phyloP scores from a whole-genome alignment of 2,888 invertebrate genomes.

The Cyrtodaria siliqua region DNA sequence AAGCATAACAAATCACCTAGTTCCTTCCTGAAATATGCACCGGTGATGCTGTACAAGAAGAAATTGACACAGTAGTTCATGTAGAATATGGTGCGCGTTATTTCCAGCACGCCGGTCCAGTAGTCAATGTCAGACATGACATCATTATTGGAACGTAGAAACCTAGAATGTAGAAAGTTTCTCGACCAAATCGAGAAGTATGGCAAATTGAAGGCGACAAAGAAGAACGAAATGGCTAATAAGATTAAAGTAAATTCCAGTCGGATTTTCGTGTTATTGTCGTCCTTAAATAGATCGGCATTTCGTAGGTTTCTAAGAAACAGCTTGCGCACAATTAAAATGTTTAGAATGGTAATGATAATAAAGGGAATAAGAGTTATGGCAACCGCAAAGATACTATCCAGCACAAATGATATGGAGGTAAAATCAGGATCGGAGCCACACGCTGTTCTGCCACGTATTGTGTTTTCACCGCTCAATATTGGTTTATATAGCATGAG shows the following conservation, averaged over 20 bases:
- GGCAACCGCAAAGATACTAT: conserved; percentile 73
- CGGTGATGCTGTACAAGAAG: conserved; percentile 82
- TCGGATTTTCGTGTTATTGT: conserved; percentile 78
- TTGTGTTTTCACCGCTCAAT: conserved; percentile 69
- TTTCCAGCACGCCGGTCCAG: conserved; percentile 68
- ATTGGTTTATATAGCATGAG: conserved; percentile 80
- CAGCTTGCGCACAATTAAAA: conserved; percentile 73
- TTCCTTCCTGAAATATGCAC: conserved; percentile 80
- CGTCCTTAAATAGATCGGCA: conserved; percentile 66
- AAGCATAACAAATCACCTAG: conserved; percentile 66
- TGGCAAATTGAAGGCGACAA: conserved; percentile 81
- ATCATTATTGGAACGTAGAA: not conserved
- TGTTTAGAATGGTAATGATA: conserved; percentile 75
- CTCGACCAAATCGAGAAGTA: conserved; percentile 80
- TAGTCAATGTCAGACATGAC: conserved; percentile 42
- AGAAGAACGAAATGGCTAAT: conserved; percentile 80
- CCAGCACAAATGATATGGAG: conserved; percentile 74
- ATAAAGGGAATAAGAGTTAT: conserved; percentile 78
- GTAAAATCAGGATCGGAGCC: conserved; percentile 60
- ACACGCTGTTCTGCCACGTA: conserved; percentile 58
- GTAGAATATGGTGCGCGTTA: conserved; percentile 80
- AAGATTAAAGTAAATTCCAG: conserved; percentile 82
- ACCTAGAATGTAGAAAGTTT: conserved; percentile 40
- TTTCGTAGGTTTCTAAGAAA: conserved; percentile 58
- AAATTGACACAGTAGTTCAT: conserved; percentile 84